Conservation (phyloP, 2,888 invertebrate species). For the Heliconius charithonia region DNA sequence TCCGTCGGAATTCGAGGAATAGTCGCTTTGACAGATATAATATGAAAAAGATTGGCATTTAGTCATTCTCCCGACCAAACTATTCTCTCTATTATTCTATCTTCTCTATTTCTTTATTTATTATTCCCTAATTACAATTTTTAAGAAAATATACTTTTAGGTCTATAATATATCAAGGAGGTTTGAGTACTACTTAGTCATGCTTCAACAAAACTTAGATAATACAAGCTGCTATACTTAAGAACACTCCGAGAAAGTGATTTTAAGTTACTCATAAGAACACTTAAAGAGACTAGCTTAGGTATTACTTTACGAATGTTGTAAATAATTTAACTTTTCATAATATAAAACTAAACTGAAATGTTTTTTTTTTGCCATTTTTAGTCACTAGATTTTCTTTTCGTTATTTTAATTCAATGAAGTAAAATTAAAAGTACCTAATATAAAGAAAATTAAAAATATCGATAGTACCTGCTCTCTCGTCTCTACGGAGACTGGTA, state of each 20-base stretch:
- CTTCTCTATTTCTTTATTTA: no score
- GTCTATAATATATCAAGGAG: constrained; percentile 1
- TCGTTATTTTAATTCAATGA: background rate
- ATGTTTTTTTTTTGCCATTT: background rate
- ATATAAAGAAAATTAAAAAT: no score
- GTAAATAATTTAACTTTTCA: background rate
- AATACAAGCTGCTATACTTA: constrained; percentile 12
- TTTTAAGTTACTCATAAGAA: constrained; percentile 4
- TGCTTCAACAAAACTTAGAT: constrained; percentile 13
- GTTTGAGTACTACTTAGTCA: constrained; percentile 2
- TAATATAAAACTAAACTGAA: background rate
- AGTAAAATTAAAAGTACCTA: background rate
- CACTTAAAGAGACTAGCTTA: constrained; percentile 8
- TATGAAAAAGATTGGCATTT: no score
- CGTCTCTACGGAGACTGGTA: no score
- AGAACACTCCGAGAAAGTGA: background rate
- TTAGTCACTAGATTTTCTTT: background rate
- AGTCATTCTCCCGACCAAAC: no score
- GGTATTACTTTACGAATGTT: background rate
- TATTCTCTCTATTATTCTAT: no score
- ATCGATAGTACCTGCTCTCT: no score
- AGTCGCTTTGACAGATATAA: no score
- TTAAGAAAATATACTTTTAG: background rate
- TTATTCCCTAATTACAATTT: no score
- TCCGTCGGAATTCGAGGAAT: no score